Base-by-base conservation (phyloP, 1,140 invertebrate species). In the Leucophenga varia region DNA sequence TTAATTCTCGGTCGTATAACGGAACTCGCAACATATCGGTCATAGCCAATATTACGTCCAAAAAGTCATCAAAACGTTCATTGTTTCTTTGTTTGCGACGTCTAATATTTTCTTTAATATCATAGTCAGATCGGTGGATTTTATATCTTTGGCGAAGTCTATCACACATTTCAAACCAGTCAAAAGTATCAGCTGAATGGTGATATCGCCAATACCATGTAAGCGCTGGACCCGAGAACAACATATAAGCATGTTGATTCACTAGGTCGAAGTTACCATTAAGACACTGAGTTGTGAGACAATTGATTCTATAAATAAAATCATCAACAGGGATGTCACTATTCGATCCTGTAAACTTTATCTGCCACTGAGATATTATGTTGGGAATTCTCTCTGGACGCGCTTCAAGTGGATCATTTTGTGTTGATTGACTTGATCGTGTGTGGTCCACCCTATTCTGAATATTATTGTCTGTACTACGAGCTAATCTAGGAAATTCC, bases 141-240 rank as follows among this genome's bases (percentile, higher is more conserved):
- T 41, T 30, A 30, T 10, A 41, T 17, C 5, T 20, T 4, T 5
- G 21, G 14, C 16, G 25, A 14, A 41, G 22, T 2, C 12, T 25
- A 30, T 1, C 6, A 6, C 20, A 30, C 7, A 41, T 13, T 17
- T 31, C 28, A 5, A 1, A 2, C 39, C 39, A 41, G 2, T 6
- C 7, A 9, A 14, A 4, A 28, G 13, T 31, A 16, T 25, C 39
- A 2, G 3, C 30, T 30, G 14, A 25, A 1, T 14, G 21, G 9
- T 41, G 21, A 10, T 28, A 41, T 30, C 39, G n/a, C 39, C 25
- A 30, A 28, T 14, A 41, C 22, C 39, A 41, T 19, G n/a, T 10
- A 28, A 16, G 14, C 3, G 13, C 39, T 18, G 25, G 25, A 1
- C n/a, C 28, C 5, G 25, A 20, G 12, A 41, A 31, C 14, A 41